Conservation (phyloP, 2,797 vertebrate genomes). For the Lophotriccus pileatus region DNA sequence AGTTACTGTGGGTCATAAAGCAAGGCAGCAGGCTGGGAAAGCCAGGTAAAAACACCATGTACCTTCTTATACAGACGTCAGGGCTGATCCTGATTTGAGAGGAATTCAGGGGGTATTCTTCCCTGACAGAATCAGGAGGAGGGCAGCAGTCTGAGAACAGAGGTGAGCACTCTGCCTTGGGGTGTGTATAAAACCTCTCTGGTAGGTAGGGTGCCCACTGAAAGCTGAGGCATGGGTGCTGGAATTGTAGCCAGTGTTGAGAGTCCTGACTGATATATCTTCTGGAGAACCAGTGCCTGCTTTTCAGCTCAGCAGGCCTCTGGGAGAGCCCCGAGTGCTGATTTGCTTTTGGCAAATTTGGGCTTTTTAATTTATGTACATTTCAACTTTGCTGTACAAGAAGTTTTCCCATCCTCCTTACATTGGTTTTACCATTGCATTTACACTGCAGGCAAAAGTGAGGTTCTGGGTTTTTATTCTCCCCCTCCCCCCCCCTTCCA, state of each 20-base stretch:
- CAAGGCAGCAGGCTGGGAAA: not conserved
- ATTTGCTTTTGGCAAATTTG: not conserved
- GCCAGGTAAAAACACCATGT: not conserved
- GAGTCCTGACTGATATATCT: not conserved
- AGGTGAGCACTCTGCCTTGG: not conserved
- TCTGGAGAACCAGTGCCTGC: not conserved
- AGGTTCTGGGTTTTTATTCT: too few relatives aligned
- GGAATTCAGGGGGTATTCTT: not conserved
- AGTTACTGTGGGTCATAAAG: not conserved
- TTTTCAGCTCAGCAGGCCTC: not conserved
- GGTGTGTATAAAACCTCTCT: not conserved
- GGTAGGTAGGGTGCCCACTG: not conserved
- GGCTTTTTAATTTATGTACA: not conserved
- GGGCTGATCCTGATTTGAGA: not conserved
- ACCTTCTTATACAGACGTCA: not conserved
- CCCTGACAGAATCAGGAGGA: not conserved
- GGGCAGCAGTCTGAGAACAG: not conserved
- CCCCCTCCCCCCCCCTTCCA: rapidly evolving
- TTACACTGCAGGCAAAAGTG: not conserved
- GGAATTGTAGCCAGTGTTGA: not conserved
- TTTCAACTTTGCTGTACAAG: not conserved
- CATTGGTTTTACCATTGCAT: not conserved
- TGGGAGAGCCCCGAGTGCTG: not conserved
- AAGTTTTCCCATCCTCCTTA: not conserved
- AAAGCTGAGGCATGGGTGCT: not conserved